A percentile compares a stretch with the other conserved stretches of the same genome.
These are phyloP conservation scores for Drosophila arawakana DNA, from an alignment of 1,140 invertebrate species.

Conservation along the genomic window DNA sequence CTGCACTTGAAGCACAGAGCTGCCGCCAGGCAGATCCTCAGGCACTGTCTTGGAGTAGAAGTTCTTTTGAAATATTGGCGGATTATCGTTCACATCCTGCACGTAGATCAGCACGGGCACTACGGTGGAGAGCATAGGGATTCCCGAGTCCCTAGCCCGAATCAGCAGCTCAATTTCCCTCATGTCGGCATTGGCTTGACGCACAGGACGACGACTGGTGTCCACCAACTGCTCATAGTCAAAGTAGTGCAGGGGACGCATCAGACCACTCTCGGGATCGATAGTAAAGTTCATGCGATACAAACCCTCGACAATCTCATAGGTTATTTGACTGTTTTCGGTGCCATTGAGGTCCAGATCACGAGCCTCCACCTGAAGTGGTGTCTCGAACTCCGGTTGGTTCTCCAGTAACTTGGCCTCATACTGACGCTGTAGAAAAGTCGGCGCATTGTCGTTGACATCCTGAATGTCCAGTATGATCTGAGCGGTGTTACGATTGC, in stretches of 20 bases:
- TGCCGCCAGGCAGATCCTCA: constrained; percentile 92
- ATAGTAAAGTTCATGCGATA: constrained; percentile 92
- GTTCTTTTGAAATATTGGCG: constrained; percentile 91
- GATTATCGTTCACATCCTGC: constrained; percentile 94
- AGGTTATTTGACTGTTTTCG: constrained; percentile 93
- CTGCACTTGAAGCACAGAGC: constrained; percentile 91
- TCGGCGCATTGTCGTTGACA: constrained; percentile 94
- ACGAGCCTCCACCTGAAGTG: constrained; percentile 91
- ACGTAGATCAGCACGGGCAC: constrained; percentile 92
- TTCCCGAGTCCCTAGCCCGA: constrained; percentile 91
- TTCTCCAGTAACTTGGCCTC: constrained; percentile 94
- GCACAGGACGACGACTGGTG: constrained; percentile 32
- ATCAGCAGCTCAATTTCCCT: constrained; percentile 91
- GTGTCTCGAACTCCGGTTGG: constrained; percentile 90
- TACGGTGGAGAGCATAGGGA: constrained; percentile 90
- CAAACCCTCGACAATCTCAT: constrained; percentile 91
- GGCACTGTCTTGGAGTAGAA: constrained; percentile 91
- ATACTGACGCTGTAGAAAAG: constrained; percentile 93
- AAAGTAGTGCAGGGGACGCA: constrained; percentile 88
- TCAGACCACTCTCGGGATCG: constrained; percentile 89
- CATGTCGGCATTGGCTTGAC: constrained; percentile 85
- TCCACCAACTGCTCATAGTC: constrained; percentile 91
- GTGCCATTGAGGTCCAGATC: constrained; percentile 95
- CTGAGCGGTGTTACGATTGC: constrained; percentile 95
- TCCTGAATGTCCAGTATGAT: constrained; percentile 94